Evolutionary conservation across 2,888 invertebrate species (phyloP), one percentile per base, ranked within the genome.

Genomic region (Torymus texanus): DNA sequence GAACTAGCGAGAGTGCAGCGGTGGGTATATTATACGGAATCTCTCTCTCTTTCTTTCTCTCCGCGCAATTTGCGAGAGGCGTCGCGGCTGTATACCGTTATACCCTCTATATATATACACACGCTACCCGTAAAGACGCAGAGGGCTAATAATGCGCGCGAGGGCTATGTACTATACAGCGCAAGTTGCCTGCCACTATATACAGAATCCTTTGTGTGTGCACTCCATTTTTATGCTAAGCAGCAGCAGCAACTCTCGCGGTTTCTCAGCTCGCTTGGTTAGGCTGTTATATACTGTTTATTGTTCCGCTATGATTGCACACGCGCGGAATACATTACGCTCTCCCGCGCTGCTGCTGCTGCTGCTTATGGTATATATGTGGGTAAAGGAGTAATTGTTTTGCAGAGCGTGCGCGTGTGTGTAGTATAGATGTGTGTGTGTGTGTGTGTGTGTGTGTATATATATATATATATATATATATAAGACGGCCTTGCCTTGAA

Each of bases 21-120:
- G 21, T 73, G 41, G 10, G 21, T 21, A 21, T 21, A 21, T 21
- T 41, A 41, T 41, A 41, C 10, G 41, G 41, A 41, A 51, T 58
- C 50, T 50, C 24, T 24, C 56, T 56, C 29, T 41, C 51, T 58
- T 16, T 50, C 24, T 24, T 29, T 56, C 29, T 41, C 51, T 21
- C 53, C 66, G 73, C 81, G 82, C 83, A 82, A 82, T 82, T 82
- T 79, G 83, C 68, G 78, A 70, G 81, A 82, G 81, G 78, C 82
- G 82, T 80, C 84, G 80, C 78, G 79, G 70, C 58, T 0, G 1
- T 41, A 80, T 84, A 84, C 84, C 84, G 82, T 84, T 84, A 84
- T 41, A 12, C 29, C 56, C 21, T 21, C 21, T 21, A 21, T 21
- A 21, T 21, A 21, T 21, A 21, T 62, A 24, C 53, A 2, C 73